Conservation (phyloP, 2,888 invertebrate species). For the Cosmia pyralina region DNA sequence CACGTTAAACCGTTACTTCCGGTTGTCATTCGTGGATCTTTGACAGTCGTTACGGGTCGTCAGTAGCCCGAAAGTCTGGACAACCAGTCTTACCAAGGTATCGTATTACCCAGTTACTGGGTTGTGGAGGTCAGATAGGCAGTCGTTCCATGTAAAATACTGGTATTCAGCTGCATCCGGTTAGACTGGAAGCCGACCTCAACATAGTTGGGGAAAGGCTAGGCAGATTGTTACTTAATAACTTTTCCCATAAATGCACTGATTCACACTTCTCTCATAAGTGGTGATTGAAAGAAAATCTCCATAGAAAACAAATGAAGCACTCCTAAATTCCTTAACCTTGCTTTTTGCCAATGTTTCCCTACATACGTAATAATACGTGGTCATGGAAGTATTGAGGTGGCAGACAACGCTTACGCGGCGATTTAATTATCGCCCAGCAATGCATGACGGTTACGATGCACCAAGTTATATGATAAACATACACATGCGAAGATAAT, state of each 20-base stretch:
- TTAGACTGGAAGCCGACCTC: no score
- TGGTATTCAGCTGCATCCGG: no score
- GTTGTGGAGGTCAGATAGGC: no score
- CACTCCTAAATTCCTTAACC: conserved; percentile 19
- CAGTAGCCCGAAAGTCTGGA: no score
- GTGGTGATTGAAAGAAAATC: background rate
- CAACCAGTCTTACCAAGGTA: no score
- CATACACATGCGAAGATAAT: conserved; percentile 61
- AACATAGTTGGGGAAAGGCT: no score
- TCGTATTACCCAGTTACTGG: no score
- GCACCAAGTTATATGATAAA: conserved; percentile 66
- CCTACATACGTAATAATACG: conserved; percentile 27
- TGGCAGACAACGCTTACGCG: conserved; percentile 34
- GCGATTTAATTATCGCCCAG: conserved; percentile 60
- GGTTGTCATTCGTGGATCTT: no score
- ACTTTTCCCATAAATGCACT: conserved; percentile 6
- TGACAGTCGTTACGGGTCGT: no score
- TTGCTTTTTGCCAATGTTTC: conserved; percentile 28
- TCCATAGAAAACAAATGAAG: conserved; percentile 11
- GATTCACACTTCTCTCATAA: background rate
- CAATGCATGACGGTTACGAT: conserved; percentile 71
- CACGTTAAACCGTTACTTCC: no score
- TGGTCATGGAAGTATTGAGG: conserved; percentile 48
- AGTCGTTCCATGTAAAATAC: no score
- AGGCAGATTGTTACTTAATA: no score